Evolutionary conservation across 1,140 invertebrate species (phyloP), one percentile per base, ranked within the genome.

Genomic region (Stenopsyche tienmushanensis): DNA sequence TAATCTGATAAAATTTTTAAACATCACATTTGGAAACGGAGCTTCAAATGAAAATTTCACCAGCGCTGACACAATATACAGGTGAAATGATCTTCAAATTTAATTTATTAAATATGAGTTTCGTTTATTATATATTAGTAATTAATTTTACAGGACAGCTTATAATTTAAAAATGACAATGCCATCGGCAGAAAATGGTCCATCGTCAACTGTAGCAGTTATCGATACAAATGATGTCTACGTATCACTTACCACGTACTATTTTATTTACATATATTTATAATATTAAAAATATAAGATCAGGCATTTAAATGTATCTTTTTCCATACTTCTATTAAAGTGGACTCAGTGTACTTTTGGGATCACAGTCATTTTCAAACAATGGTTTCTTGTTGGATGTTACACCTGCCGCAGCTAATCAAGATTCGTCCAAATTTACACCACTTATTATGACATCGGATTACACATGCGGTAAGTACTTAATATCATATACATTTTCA

Each of bases 221-320:
- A 83, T 87, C 52, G 89, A 90, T 77, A 78, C 80, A 62, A 77
- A 83, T 72, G 89, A 90, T 72, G 80, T 85, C 20, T 90, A 90
- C 75, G 85, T 89, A 9, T 86, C 87, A 20, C 76, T 88, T 34
- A 83, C 89, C 63, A 86, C 84, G 89, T 92, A 76, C 82, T 85
- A 83, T 71, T 63, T 42, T 53, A 39, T 8, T 49, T 29, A 20
- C 25, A 41, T 55, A 41, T 64, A 13, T 63, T 3, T 23, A 39
- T 9, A 24, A 23, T 29, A 23, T 13, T 25, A 21, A 17, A 42
- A 3, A 59, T 44, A 44, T 18, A 59, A 10, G n/a, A n/a, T n/a
- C n/a, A n/a, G n/a, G n/a, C n/a, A n/a, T n/a, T n/a, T n/a, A n/a
- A n/a, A n/a, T n/a, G n/a, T 50, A 17, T 9, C 1, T 47, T 8